phyloP scores from a whole-genome alignment of 2,888 invertebrate genomes.

The Taphrorychus bicolor region DNA sequence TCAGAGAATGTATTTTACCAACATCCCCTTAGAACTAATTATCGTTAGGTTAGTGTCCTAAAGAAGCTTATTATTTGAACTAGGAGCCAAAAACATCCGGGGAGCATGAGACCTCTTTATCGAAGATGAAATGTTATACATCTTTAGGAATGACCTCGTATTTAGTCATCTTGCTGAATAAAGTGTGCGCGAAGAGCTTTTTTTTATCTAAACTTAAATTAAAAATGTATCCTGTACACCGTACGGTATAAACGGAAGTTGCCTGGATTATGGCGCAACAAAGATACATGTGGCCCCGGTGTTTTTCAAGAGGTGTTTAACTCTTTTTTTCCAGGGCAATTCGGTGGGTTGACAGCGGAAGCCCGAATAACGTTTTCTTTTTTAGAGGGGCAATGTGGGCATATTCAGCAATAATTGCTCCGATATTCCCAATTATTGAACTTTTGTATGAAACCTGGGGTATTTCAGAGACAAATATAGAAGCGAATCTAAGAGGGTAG shows the following conservation, averaged over 20 bases:
- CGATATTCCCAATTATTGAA: too few species aligned
- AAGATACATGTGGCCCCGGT: conserved; percentile 8
- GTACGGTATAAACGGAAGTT: conserved; percentile 25
- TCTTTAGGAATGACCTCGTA: neutral
- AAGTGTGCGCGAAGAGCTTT: conserved; percentile 31
- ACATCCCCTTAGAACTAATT: too few species aligned
- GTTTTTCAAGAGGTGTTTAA: neutral
- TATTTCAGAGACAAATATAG: neutral
- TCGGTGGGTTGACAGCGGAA: too few species aligned
- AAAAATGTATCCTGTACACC: conserved; percentile 33
- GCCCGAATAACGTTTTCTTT: too few species aligned
- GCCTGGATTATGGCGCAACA: conserved; percentile 8
- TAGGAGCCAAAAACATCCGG: neutral
- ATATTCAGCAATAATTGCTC: too few species aligned
- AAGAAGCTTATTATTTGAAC: neutral
- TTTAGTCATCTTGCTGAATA: conserved; percentile 17
- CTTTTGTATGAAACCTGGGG: too few species aligned
- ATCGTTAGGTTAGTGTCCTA: too few species aligned
- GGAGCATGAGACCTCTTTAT: neutral
- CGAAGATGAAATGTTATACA: neutral
- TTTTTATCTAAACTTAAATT: conserved; percentile 28
- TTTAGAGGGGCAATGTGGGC: neutral
- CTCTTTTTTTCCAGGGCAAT: neutral
- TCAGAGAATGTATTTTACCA: neutral
- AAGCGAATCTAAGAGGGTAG: conserved; percentile 16